These are phyloP conservation scores for Phalera bucephala DNA, from an alignment of 2,888 invertebrate species.

Conservation along the genomic window DNA sequence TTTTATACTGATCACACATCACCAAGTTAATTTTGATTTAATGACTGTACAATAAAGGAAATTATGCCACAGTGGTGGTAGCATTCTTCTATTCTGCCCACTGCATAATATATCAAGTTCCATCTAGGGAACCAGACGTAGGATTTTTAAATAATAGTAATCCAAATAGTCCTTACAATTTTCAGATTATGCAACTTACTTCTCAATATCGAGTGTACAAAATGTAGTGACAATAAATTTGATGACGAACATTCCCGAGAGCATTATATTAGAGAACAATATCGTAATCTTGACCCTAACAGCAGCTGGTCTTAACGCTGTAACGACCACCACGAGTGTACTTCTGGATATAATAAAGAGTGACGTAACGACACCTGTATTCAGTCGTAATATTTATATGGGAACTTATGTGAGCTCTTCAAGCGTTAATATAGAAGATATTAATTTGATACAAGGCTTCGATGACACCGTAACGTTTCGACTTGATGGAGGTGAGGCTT, in stretches of 20 bases:
- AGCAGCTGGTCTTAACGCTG: constrained; percentile 52
- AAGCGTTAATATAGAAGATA: constrained; percentile 39
- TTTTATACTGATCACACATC: too few species aligned
- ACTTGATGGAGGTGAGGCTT: constrained; percentile 55
- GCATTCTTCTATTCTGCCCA: too few species aligned
- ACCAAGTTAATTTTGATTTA: too few species aligned
- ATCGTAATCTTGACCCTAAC: constrained; percentile 49
- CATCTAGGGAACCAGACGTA: too few species aligned
- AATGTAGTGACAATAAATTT: constrained; percentile 42
- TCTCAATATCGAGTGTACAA: constrained; percentile 30
- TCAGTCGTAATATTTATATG: constrained; percentile 50
- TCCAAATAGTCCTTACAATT: too few species aligned
- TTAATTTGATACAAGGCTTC: constrained; percentile 54
- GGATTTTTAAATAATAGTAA: too few species aligned
- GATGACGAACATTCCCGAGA: constrained; percentile 39
- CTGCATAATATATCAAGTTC: too few species aligned
- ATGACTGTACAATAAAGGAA: too few species aligned
- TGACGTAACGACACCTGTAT: constrained; percentile 54
- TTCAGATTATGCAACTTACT: constrained; percentile 49
- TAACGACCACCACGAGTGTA: constrained; percentile 48
- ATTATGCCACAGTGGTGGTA: too few species aligned
- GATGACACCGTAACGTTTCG: constrained; percentile 46
- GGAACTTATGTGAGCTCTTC: constrained; percentile 38
- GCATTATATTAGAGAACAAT: constrained; percentile 47
- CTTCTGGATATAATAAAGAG: constrained; percentile 60